Base-by-base conservation (phyloP, 1,140 invertebrate genomes). In the Hermatobates lingyangjiaoensis region DNA sequence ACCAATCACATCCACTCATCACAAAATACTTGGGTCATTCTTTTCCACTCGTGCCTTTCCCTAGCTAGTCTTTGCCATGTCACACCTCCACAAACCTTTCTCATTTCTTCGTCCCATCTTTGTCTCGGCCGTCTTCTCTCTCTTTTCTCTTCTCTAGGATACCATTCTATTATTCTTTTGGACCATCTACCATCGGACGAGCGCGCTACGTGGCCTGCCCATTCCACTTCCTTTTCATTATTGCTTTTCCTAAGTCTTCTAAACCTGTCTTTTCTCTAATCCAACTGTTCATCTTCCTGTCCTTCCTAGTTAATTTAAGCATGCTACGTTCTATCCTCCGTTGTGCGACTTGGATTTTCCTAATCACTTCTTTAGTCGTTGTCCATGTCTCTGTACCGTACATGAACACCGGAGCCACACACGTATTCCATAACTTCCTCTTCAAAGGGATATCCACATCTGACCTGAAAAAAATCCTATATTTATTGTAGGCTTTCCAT, bases 171-270 rank as follows among this genome's bases (percentile, higher is more conserved):
- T 25, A 54, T 42, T 26, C 25, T 54, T 24, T 44, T 45, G 12
- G 20, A 45, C 53, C 53, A 54, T 52, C 49, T 51, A 15, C 46
- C 44, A 38, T 54, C 53, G 3, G 15, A 30, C 12, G 28, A 26
- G 52, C 53, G 52, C 21, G 39, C 39, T 15, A 54, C 20, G 26
- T 54, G 53, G 25, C 50, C 53, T 15, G 49, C 44, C 53, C 53
- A 54, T 44, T 51, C 38, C 38, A 51, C 34, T 54, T 49, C 21
- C 27, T 28, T 34, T 27, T 15, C 24, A 15, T 27, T 20, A 27
- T 28, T 34, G 14, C 27, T n/a, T 38, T 30, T 5, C 21, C 47
- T 3, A 49, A 20, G 30, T 49, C 34, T 28, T 30, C 34, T 2
- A 50, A 21, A 24, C 34, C 34, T 23, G 21, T 39, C 21, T 23